Conservation (phyloP, 2,888 invertebrate species). For the Sceliomorpha sp. region DNA sequence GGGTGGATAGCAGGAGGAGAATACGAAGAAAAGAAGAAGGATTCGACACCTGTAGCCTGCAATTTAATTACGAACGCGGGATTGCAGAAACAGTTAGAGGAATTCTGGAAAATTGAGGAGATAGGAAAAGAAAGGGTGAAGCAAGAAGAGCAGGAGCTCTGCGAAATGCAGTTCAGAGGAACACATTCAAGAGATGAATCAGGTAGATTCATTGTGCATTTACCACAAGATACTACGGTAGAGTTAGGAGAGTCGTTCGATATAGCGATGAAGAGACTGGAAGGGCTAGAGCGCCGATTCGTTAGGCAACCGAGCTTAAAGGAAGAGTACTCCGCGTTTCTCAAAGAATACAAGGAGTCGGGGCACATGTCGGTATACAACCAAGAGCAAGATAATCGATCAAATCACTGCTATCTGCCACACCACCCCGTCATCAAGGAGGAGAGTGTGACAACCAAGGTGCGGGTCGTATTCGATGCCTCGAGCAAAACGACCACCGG, state of each 20-base stretch:
- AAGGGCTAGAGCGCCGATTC: no score
- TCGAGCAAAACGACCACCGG: no score
- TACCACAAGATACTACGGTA: slow-evolving; percentile 17
- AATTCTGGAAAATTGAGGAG: slow-evolving; percentile 27
- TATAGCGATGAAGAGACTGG: slow-evolving; percentile 21
- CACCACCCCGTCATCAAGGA: no score
- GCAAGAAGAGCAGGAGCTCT: not conserved
- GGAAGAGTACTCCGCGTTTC: no score
- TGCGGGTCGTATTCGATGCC: no score
- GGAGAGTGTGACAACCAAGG: no score
- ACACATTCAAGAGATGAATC: not conserved
- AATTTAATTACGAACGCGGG: not conserved
- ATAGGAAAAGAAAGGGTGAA: not conserved
- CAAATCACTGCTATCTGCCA: no score
- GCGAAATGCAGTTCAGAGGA: not conserved
- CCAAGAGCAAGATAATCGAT: no score
- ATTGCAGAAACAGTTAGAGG: not conserved
- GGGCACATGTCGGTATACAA: no score
- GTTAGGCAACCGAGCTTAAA: no score
- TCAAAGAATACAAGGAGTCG: no score
- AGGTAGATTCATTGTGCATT: slow-evolving; percentile 36
- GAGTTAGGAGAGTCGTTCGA: slow-evolving; percentile 30
- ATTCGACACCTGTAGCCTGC: not conserved
- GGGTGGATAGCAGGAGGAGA: slow-evolving; percentile 15
- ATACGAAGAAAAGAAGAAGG: not conserved